Evolutionary conservation across 1,140 invertebrate species (phyloP), one percentile per base, ranked within the genome.

Genomic region (Heliconius eleuchia): DNA sequence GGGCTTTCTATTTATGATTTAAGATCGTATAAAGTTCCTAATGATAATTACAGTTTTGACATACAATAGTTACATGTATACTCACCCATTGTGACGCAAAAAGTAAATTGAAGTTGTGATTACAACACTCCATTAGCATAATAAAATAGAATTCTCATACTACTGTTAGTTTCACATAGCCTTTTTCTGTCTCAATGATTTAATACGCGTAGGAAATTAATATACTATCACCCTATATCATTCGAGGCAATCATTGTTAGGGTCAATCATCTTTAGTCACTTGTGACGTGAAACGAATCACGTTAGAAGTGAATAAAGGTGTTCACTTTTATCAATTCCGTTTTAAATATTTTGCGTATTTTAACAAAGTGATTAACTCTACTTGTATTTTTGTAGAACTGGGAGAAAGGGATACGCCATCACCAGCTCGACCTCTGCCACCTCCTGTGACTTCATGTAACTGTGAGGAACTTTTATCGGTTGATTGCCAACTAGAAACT

Each of bases 401-500:
- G 82, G 94, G 94, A 9, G 94, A 95, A 78, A 87, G 94, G 37
- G 92, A 94, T 30, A 95, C 94, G 1, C 94, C 94, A 6, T 95
- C 94, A 23, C 94, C 94, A 2, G 92, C 92, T 78, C 83, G 92
- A 76, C 91, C 92, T 39, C 83, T 90, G 30, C 88, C 91, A 0
- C 91, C 92, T 1, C 92, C 92, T 11, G 86, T 91, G 57, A 94
- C 92, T 55, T 94, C 93, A 9, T 97, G 97, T 89, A 98, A 97
- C 90, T 96, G 97, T 96, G 96, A 99, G 96, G 99, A 97, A 86
- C 95, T 99, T 18, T 95, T 97, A 79, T 96, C 96, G 75, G 97
- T 98, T 70, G 97, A 98, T 83, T 98, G 98, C 89, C 97, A 98
- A 86, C 95, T 99, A 83, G 99, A 99, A 95, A 98, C 98, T 78